Evolutionary conservation across 1,140 invertebrate species (phyloP).

Genomic region (Sitobion miscanthi): DNA sequence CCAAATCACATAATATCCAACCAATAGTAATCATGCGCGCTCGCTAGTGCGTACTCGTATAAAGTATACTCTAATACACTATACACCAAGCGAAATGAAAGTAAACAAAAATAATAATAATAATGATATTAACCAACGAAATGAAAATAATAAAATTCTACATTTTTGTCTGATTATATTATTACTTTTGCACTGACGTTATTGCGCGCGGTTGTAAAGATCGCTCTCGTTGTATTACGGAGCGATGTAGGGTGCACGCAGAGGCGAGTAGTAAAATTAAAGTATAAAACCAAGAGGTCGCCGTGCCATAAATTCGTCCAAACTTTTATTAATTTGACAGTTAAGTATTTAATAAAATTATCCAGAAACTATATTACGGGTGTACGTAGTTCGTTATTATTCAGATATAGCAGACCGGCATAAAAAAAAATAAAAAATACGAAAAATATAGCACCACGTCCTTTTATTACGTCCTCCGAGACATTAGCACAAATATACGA

Average conservation of each 20-base stretch:
- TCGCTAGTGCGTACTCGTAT: not conserved
- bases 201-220: not conserved
- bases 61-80: not conserved
- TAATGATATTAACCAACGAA: not conserved
- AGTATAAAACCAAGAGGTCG: constrained; percentile 6
- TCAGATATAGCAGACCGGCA: not conserved
- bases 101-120: not conserved
- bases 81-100: not conserved
- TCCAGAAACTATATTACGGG: not conserved
- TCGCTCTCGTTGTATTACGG: not conserved
- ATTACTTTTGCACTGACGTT: not conserved
- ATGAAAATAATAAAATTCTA: not conserved
- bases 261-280: not conserved
- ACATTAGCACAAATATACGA: not conserved
- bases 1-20: not conserved
- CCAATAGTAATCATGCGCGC: not conserved
- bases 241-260: not conserved
- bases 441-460: not conserved
- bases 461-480: not conserved
- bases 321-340: constrained; percentile 9
- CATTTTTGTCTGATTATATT: not conserved
- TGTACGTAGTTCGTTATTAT: not conserved
- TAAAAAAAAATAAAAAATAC: not conserved
- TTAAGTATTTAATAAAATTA: constrained; percentile 10
- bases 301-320: not conserved